Base-by-base conservation (phyloP, 2,797 vertebrate species). In the Eurystomus glaucurus region DNA sequence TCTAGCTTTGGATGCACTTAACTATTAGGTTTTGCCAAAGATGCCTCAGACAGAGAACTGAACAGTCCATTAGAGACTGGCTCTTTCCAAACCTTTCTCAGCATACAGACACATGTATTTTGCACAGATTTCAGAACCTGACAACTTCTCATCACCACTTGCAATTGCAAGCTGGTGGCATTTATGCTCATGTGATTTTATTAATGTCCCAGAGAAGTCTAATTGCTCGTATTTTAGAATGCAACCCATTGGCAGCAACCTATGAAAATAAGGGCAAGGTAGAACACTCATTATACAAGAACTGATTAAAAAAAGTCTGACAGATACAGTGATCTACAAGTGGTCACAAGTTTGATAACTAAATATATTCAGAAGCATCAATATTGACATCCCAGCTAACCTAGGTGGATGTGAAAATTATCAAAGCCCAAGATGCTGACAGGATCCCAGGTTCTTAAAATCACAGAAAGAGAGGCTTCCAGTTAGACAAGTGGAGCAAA, bases 1-100 rank as follows among this genome's bases (percentile, higher is more conserved):
- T 8, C 7, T 43, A 68, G 14, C 25, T 81, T 87, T 77, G 65
- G 46, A 83, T 19, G 22, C 5, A 48, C 7, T 37, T 37, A 33
- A 28, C 58, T 62, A 72, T 17, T 43, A 43, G 2, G 23, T 21
- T 90, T 79, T 60, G 48, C 43, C 33, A 74, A 28, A 65, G 64
- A 33, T 15, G 41, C 43, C 25, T 61, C 0, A 0, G 26, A 51
- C 8, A 89, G n/a, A 58, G n/a, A 80, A 58, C 14, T 26, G 14
- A 81, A 41, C 26, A 70, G 58, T 57, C 41, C 39, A 37, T 19
- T 51, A 48, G 14, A 74, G 28, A 62, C 2, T 26, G 25, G 11
- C 21, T 84, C 64, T 88, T 90, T 78, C 29, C 57, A 77, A 71
- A 54, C 9, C 8, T 51, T 74, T 58, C 23, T 88, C 8, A 6